A percentile compares a stretch with the other conserved stretches of the same genome.
These are phyloP conservation scores for Echinarachnius parma DNA, from an alignment of 53 echinoderm and acorn worm species.

Conservation along the genomic window DNA sequence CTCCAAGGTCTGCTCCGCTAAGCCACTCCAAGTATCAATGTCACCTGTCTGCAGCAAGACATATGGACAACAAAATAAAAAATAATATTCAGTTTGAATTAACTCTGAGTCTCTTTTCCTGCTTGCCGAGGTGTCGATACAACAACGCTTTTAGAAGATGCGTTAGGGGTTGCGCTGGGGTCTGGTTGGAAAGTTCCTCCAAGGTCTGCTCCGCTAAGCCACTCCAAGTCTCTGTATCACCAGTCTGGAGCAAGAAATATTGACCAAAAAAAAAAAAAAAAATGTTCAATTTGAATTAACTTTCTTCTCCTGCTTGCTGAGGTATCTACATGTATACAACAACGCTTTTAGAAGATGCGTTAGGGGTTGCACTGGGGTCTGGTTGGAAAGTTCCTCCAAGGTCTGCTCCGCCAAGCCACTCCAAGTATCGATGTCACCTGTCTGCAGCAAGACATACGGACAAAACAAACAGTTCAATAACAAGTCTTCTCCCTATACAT, in stretches of 20 bases:
- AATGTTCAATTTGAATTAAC: too few species aligned
- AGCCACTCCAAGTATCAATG: background rate
- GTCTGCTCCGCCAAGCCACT: conserved; percentile 2
- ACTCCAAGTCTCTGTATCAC: conserved; percentile 10
- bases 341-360: conserved; percentile 10
- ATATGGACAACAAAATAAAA: too few species aligned
- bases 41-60: too few species aligned
- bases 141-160: conserved; percentile 12
- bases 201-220: conserved; percentile 1
- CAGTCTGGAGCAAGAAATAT: background rate
- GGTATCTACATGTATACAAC: background rate
- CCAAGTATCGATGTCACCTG: conserved; percentile 12
- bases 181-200: conserved; percentile 1
- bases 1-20: conserved; percentile 1
- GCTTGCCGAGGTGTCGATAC: conserved; percentile 9
- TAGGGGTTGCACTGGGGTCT: background rate
- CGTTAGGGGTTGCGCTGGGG: background rate
- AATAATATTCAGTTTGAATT: too few species aligned
- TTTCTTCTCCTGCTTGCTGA: conserved; percentile 20
- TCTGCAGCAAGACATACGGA: too few species aligned
- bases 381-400: background rate
- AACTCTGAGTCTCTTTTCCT: conserved; percentile 18
- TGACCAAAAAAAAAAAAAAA: background rate
- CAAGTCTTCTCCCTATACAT: too few species aligned
- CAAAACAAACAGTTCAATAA: too few species aligned